Evolutionary conservation across 2,113 vertebrate genomes (phyloP), one percentile per base, ranked within the genome.

Genomic region (Sterna hirundo): DNA sequence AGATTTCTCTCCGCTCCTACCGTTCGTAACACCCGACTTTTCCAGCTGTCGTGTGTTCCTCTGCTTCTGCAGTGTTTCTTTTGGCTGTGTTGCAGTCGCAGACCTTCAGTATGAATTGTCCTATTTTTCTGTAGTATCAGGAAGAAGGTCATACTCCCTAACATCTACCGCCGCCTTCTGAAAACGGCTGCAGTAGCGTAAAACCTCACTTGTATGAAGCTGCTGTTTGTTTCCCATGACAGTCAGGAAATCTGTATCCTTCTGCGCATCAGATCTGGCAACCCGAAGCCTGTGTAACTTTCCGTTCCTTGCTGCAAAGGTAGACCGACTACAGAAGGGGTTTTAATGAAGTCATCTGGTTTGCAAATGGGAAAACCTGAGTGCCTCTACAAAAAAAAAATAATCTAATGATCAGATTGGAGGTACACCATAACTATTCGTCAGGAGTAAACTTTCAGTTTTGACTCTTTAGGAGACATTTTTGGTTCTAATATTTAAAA

Each of bases 181-280:
- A 25, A 60, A 72, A 27, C 82, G 42, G 54, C 71, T 72, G 79
- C 70, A 25, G 64, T 49, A 62, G 82, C 62, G 58, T 65, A 10
- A 70, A 77, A 29, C 44, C n/a, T 89, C n/a, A 11, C 47, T 64
- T 16, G 72, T 22, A 13, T 2, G n/a, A 40, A 74, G 15, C 27
- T 7, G 40, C 6, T 65, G 36, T 75, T 92, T 65, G 29, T 80
- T 85, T 77, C 34, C 70, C 16, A 3, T 72, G 90, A 58, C 89
- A 36, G 2, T 80, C 16, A 10, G 90, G 86, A 92, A 64, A 86
- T 49, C 47, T 82, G 72, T 83, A 66, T 84, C 78, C 42, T 38
- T 19, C 30, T 38, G 76, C 5, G n/a, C 74, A 90, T 90, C 92
- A 64, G 88, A 71, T 91, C 60, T 90, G 95, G 95, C 96, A 71